These are phyloP conservation scores for Labroides dimidiatus DNA, from an alignment of 2,797 vertebrate genomes.

Conservation along the genomic window DNA sequence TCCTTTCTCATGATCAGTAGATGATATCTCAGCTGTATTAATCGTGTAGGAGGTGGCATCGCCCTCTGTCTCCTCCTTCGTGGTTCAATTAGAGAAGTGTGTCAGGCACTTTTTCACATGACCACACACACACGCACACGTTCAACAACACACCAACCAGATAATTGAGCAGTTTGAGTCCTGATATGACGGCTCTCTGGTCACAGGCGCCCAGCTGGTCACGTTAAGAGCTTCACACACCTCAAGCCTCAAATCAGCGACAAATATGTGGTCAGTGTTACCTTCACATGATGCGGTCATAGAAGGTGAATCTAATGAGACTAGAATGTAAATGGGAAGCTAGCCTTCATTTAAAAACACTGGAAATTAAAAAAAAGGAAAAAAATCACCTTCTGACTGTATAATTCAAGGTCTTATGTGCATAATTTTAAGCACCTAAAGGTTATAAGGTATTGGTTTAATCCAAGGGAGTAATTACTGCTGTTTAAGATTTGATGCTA, in stretches of 20 bases:
- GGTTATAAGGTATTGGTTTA: no score
- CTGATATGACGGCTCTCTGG: slow-evolving; percentile 40
- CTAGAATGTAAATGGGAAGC: no score
- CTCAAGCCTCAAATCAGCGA: slow-evolving; percentile 65
- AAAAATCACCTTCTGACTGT: no score
- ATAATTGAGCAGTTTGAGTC: slow-evolving; percentile 51
- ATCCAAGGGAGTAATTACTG: no score
- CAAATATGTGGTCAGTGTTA: slow-evolving; percentile 46
- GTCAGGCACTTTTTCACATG: slow-evolving; percentile 30
- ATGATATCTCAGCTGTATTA: slow-evolving; percentile 36
- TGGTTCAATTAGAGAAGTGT: slow-evolving; percentile 54
- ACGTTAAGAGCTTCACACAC: slow-evolving; percentile 44
- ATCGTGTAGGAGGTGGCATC: slow-evolving; percentile 40
- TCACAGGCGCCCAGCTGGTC: slow-evolving; percentile 19
- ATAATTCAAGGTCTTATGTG: no score
- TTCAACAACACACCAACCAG: slow-evolving; percentile 33
- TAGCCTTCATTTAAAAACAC: no score
- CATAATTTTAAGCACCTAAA: no score
- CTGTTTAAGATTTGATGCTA: no score
- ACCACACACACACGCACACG: slow-evolving; percentile 14
- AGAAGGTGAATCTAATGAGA: slow-evolving; percentile 16
- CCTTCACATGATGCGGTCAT: slow-evolving; percentile 45
- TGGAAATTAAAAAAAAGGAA: no score
- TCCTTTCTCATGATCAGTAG: slow-evolving; percentile 26
- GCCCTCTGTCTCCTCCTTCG: slow-evolving; percentile 18